These are phyloP conservation scores for Smithornis capensis DNA, from an alignment of 2,113 vertebrate species.

Conservation along the genomic window DNA sequence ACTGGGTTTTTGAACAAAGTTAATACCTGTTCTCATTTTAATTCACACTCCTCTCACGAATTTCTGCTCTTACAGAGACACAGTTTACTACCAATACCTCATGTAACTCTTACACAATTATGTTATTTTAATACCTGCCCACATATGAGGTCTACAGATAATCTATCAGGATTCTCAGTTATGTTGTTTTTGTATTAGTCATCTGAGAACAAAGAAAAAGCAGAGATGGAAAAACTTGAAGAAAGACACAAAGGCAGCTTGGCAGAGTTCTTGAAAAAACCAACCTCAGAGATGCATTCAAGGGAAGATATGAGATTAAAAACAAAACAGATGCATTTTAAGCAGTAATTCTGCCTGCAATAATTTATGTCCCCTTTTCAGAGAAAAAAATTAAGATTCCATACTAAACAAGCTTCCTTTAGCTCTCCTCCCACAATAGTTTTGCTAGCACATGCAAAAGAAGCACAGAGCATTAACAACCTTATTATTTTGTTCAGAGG, in stretches of 20 bases:
- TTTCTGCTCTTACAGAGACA: neutral
- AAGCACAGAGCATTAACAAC: neutral
- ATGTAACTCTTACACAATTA: neutral
- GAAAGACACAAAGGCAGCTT: neutral
- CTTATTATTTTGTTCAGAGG: neutral
- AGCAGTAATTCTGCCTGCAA: neutral
- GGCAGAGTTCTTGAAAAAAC: neutral
- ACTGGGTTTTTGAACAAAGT: neutral
- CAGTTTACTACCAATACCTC: neutral
- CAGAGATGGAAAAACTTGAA: neutral
- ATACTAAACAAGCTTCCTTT: neutral
- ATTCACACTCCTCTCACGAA: neutral
- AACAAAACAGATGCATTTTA: neutral
- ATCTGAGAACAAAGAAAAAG: neutral
- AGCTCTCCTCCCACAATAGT: neutral
- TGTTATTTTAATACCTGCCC: neutral
- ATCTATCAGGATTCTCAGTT: neutral
- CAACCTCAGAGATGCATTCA: neutral
- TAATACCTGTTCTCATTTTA: neutral
- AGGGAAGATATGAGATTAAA: neutral
- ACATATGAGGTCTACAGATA: neutral
- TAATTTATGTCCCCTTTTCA: neutral
- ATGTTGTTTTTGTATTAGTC: neutral
- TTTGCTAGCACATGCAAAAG: neutral
- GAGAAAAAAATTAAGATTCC: neutral